Evolutionary conservation across 1,140 invertebrate genomes (phyloP).

Genomic region (Orchestia grillus): DNA sequence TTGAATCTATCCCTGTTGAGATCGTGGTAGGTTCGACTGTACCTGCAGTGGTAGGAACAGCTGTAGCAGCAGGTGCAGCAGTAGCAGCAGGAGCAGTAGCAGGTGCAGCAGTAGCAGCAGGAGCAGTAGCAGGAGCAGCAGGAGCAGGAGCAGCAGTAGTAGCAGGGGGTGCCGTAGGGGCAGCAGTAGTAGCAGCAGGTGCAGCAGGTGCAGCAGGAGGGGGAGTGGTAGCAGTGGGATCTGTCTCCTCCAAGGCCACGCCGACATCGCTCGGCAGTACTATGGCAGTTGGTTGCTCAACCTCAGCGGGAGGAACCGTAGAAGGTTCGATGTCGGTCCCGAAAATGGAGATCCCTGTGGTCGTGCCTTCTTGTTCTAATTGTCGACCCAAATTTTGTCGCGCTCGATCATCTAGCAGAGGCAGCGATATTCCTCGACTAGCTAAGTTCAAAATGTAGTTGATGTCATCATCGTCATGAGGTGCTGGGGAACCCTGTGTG

Average conservation of each 20-base stretch:
- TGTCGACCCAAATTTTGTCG: slow-evolving; percentile 18
- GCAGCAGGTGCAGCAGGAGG: neutral
- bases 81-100: neutral
- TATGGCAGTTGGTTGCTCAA: neutral
- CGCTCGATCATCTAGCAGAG: neutral
- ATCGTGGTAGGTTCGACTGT: neutral
- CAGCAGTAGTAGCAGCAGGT: neutral
- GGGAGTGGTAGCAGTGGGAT: neutral
- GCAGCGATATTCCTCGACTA: neutral
- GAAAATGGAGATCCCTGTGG: neutral
- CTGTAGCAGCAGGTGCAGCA: neutral
- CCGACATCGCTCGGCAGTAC: neutral
- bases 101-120: neutral
- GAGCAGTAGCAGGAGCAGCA: neutral
- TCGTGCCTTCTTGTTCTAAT: neutral
- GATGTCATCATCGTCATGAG: slow-evolving; percentile 36
- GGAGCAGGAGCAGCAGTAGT: neutral
- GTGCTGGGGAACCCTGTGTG: neutral
- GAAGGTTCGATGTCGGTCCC: neutral
- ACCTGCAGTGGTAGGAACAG: neutral
- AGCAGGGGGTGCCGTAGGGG: neutral
- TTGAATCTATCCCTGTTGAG: neutral
- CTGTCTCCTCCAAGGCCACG: neutral
- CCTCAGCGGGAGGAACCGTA: neutral
- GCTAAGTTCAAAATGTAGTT: slow-evolving; percentile 14